Evolutionary conservation across 2,797 vertebrate genomes (phyloP), one percentile per base, ranked within the genome.

Genomic region (Notoglanidium macrostoma): DNA sequence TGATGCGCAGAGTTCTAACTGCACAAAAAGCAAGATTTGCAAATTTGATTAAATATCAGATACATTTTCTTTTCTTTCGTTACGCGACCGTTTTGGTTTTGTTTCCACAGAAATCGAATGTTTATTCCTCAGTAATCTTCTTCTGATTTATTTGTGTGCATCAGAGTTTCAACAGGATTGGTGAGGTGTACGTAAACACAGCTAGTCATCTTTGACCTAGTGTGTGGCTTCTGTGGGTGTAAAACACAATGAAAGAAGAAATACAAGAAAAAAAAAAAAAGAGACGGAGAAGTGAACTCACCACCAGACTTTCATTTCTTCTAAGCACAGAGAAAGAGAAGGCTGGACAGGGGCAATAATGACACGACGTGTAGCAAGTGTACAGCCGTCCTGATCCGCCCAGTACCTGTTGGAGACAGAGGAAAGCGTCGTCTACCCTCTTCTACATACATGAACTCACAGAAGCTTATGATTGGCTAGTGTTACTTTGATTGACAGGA

Each of bases 311-410:
- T 70, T 98, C 96, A 0, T 93, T 95, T 91, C 96, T 97, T 91
- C 95, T 94, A 10, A 99, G 88, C 67, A 99, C 98, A 0, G 95
- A 94, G 92, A 97, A 98, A 6, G 94, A 93, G 76, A 99, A 99
- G 3, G 98, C 97, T 0, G 96, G 98, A 67, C 98, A 99, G 0
- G 97, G 96, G 87, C 98, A 99, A 93, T 96, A 98, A 90, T 98
- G 98, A 91, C 98, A 98, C 90, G 96, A 96, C n/a, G 95, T 91
- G 76, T 97, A 96, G 91, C 98, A 99, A 0, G 93, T 97, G 92
- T 99, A 99, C 77, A 95, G 91, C 32, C 93, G 96, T 0, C 98
- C 97, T 0, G 98, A 98, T 84, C 95, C 96, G 82, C 98, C 98
- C 0, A 93, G 91, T 7, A 99, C 97, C 98, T 99, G 92, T 57